A percentile compares a stretch with the other conserved stretches of the same genome.
phyloP scores from a whole-genome alignment of 2,113 vertebrate species.

The Acanthisitta chloris region DNA sequence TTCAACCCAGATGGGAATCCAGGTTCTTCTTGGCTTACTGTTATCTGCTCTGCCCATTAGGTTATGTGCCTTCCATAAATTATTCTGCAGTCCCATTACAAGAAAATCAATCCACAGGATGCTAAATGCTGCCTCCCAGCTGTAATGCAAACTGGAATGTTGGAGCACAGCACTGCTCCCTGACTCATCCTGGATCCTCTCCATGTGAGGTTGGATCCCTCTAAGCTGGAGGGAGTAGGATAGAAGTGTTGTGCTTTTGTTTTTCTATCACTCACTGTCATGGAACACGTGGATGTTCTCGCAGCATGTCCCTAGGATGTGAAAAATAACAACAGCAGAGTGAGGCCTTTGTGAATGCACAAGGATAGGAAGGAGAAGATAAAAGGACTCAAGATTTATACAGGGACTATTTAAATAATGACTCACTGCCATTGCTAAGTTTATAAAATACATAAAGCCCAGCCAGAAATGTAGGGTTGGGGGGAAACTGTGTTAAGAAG shows the following conservation, averaged over 20 bases:
- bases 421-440: conserved; percentile 10
- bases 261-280: neutral
- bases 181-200: conserved; percentile 58
- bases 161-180: conserved; percentile 13
- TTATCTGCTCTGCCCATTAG: conserved; percentile 40
- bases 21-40: conserved; percentile 29
- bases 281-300: neutral
- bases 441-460: conserved; percentile 18
- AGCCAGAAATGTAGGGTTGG: neutral
- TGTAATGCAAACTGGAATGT: conserved; percentile 54
- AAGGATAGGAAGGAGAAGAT: neutral
- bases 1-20: conserved; percentile 27
- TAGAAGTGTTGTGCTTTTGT: neutral
- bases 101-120: conserved; percentile 53
- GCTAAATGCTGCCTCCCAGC: conserved; percentile 31
- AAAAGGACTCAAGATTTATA: neutral
- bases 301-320: neutral
- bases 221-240: neutral
- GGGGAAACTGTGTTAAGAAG: neutral
- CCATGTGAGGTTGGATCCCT: conserved; percentile 15
- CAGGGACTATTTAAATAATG: conserved; percentile 20
- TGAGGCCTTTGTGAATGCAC: neutral
- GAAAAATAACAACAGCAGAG: conserved; percentile 15
- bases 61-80: conserved; percentile 24
- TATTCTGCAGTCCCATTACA: conserved; percentile 17